Conservation (phyloP, 2,888 invertebrate genomes). For the Ypsolopha scabrella region DNA sequence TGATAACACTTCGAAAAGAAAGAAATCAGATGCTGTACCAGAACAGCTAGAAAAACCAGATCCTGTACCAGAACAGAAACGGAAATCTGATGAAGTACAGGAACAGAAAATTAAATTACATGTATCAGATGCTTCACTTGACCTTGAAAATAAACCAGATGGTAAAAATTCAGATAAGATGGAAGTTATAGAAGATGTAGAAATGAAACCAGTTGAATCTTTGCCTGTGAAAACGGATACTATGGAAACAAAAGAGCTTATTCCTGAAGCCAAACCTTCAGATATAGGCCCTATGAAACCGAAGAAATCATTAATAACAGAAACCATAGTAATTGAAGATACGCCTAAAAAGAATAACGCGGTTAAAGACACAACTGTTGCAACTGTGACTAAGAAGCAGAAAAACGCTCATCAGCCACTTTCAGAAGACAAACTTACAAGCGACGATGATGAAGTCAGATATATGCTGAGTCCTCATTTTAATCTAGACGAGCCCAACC, state of each 20-base stretch:
- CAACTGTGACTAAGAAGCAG: constrained; percentile 32
- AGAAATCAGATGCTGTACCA: neutral
- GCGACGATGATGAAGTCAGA: constrained; percentile 52
- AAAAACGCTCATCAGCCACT: constrained; percentile 21
- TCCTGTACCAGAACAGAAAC: neutral
- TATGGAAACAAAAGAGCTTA: neutral
- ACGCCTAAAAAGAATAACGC: constrained; percentile 35
- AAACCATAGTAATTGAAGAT: constrained; percentile 12
- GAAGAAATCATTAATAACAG: constrained; percentile 8
- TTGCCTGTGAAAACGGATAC: neutral
- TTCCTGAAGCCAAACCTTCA: neutral
- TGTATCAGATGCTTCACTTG: neutral
- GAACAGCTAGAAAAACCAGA: neutral
- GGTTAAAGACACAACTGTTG: constrained; percentile 24
- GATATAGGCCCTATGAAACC: neutral
- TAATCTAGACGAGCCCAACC: constrained; percentile 30
- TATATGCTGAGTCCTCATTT: constrained; percentile 59
- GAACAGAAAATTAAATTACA: neutral
- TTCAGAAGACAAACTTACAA: constrained; percentile 22
- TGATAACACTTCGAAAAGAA: neutral
- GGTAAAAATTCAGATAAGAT: neutral
- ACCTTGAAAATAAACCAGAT: neutral
- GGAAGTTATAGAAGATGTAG: too few relatives aligned
- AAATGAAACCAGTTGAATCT: neutral
- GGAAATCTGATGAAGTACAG: constrained; percentile 3